A percentile compares a stretch with the other conserved stretches of the same genome.
These are phyloP conservation scores for Mamestra configurata DNA, from an alignment of 1,140 invertebrate genomes.

Conservation along the genomic window DNA sequence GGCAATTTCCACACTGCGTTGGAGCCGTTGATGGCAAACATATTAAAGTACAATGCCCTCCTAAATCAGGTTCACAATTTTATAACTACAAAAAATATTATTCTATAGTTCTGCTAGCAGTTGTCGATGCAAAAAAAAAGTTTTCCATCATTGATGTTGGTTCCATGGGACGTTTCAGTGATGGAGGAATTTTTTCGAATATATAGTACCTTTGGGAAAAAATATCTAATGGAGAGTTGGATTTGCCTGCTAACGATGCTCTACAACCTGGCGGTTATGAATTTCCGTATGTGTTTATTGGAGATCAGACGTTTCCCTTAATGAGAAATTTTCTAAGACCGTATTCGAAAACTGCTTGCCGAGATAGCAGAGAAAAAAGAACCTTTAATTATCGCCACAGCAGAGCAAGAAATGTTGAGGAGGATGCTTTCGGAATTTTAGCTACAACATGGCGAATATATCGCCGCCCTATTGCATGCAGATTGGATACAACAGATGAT, in stretches of 20 bases:
- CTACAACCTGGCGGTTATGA: background rate
- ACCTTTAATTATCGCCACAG: conserved; percentile 29
- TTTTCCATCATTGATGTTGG: conserved; percentile 28
- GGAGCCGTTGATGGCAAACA: conserved; percentile 20
- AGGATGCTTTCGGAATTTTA: conserved; percentile 14
- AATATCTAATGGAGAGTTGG: conserved; percentile 1
- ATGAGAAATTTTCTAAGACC: conserved; percentile 30
- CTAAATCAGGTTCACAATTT: conserved; percentile 18
- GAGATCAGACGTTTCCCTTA: conserved; percentile 28
- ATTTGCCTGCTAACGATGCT: conserved; percentile 9
- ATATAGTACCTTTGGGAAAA: conserved; percentile 26
- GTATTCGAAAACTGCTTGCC: background rate
- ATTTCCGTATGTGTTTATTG: conserved; percentile 35
- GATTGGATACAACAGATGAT: conserved; percentile 5
- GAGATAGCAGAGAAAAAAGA: conserved; percentile 19
- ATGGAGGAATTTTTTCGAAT: conserved; percentile 31
- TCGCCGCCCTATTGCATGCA: conserved; percentile 15
- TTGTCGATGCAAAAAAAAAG: conserved; percentile 24
- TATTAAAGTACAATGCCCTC: conserved; percentile 13
- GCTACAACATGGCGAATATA: background rate
- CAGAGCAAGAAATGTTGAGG: conserved; percentile 16
- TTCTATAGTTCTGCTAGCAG: conserved; percentile 15
- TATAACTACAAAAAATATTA: conserved; percentile 22
- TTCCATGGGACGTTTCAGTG: conserved; percentile 16
- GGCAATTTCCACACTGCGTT: conserved; percentile 19